Conservation (phyloP, 2,797 vertebrate genomes). For the Limosa lapponica region DNA sequence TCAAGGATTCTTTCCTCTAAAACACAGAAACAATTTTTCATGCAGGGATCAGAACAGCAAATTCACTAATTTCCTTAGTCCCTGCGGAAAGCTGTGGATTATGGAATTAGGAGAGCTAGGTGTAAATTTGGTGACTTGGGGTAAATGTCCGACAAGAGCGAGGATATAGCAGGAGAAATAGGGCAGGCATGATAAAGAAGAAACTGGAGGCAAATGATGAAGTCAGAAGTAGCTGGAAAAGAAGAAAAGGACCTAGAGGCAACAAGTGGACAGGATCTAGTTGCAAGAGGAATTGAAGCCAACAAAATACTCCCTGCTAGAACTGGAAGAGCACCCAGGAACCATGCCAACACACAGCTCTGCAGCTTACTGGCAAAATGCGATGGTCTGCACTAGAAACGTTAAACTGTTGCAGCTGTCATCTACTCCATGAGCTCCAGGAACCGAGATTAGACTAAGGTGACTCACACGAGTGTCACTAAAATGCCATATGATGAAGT, state of each 20-base stretch:
- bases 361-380: neutral
- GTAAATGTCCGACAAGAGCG: rapidly evolving
- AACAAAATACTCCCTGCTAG: neutral
- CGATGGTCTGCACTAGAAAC: neutral
- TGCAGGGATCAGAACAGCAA: neutral
- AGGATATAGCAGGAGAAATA: neutral
- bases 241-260: neutral
- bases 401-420: neutral
- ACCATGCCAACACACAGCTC: neutral
- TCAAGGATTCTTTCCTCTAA: neutral
- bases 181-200: neutral
- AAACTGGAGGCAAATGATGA: neutral
- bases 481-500: neutral
- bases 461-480: neutral
- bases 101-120: neutral
- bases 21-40: neutral
- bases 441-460: neutral
- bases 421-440: neutral
- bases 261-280: neutral
- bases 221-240: neutral
- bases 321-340: neutral
- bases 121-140: neutral
- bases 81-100: neutral
- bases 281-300: neutral
- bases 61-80: neutral